A percentile compares a stretch with the other conserved stretches of the same genome.
Conservation (phyloP, 2,888 invertebrate genomes). For the Andrena camellia region DNA sequence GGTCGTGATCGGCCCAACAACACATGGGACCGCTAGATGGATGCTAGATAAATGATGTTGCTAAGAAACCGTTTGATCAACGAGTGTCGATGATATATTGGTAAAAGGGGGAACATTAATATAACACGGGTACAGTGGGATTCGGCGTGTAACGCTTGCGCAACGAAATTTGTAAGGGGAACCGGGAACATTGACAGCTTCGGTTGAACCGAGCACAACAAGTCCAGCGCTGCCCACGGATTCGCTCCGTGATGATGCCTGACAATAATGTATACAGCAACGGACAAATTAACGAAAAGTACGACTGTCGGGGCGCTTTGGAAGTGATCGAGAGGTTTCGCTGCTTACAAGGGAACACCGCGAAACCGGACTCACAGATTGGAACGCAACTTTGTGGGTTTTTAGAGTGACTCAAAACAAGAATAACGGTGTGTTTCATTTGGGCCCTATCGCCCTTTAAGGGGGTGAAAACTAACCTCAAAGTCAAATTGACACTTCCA, state of each 20-base stretch:
- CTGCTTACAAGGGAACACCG: too few species aligned
- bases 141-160: constrained; percentile 50
- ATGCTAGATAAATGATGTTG: constrained; percentile 53
- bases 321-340: neutral
- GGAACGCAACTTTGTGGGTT: too few species aligned
- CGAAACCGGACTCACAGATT: too few species aligned
- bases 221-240: neutral
- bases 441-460: too few species aligned
- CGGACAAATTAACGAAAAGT: neutral
- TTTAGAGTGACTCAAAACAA: too few species aligned
- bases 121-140: constrained; percentile 30
- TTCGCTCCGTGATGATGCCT: neutral
- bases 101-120: constrained; percentile 47
- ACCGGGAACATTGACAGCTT: constrained; percentile 13
- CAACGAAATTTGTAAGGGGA: constrained; percentile 42
- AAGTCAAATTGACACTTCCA: too few species aligned
- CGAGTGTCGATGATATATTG: constrained; percentile 46
- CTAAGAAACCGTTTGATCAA: constrained; percentile 50
- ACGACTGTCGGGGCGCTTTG: neutral
- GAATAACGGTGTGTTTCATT: too few species aligned
- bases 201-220: neutral
- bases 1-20: constrained; percentile 15
- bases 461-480: too few species aligned
- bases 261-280: neutral
- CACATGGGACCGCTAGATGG: constrained; percentile 12